Evolutionary conservation across 2,113 vertebrate genomes (phyloP).

Genomic region (Hippoglossus stenolepis): DNA sequence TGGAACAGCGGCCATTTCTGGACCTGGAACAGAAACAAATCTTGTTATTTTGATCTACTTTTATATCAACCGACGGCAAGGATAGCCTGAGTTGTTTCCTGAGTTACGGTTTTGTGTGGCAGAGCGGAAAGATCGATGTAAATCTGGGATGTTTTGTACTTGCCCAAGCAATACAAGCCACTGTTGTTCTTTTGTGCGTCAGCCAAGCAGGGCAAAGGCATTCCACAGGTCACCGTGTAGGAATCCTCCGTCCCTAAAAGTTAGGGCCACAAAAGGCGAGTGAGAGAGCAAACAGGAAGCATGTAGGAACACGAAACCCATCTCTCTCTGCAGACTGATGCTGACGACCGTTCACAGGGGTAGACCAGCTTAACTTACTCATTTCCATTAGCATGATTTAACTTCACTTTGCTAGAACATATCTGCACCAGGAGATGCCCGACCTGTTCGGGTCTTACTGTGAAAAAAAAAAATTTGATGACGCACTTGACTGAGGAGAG

Average conservation of each 20-base stretch:
- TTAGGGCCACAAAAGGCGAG: constrained; percentile 63
- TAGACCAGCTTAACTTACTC: constrained; percentile 3
- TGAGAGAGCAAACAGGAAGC: constrained; percentile 66
- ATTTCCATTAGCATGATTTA: neutral
- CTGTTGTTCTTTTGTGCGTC: constrained; percentile 81
- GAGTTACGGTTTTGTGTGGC: constrained; percentile 50
- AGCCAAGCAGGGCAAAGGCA: constrained; percentile 81
- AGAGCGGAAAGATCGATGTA: constrained; percentile 70
- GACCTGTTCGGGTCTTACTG: neutral
- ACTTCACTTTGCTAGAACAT: too few species aligned
- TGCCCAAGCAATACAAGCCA: constrained; percentile 79
- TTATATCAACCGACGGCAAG: constrained; percentile 42
- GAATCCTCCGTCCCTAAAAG: constrained; percentile 85
- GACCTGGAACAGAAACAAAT: constrained; percentile 71
- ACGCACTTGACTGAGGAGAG: neutral
- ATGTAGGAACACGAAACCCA: constrained; percentile 67
- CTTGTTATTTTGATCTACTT: constrained; percentile 21
- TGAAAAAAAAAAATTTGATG: neutral
- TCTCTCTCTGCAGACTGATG: constrained; percentile 34
- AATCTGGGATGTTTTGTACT: constrained; percentile 71
- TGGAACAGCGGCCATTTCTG: constrained; percentile 76
- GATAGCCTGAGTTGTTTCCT: constrained; percentile 12
- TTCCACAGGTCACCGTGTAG: constrained; percentile 87
- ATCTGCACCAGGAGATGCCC: neutral
- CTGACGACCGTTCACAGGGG: constrained; percentile 37